Evolutionary conservation across 1,140 invertebrate species (phyloP), one percentile per base, ranked within the genome.

Genomic region (Diprion similis): DNA sequence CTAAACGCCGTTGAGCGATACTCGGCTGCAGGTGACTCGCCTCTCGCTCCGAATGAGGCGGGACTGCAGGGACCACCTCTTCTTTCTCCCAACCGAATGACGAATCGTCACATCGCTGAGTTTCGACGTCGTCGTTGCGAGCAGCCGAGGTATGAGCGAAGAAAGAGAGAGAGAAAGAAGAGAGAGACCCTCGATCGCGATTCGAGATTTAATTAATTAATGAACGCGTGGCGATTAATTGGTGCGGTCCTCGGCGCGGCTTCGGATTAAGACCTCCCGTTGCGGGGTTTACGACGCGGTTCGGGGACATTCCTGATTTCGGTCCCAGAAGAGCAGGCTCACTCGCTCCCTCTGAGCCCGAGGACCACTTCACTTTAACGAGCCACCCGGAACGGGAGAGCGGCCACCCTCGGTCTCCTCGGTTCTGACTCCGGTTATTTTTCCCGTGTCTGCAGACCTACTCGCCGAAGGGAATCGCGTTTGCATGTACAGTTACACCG

Each of bases 301-400:
- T 80, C 76, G 78, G 76, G 79, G 78, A 81, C 79, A 83, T 85
- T 84, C 82, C 80, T 82, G 81, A 80, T 83, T 82, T 81, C 78
- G 77, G 78, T 81, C 79, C 77, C 76, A 79, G 74, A 71, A 75
- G 77, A 75, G 76, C 73, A 78, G 75, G 75, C 77, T 68, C n/a
- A n/a, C n/a, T n/a, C n/a, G n/a, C 45, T 18, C 67, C 18, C 11
- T 68, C 18, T 19, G 67, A 45, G 59, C 59, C 67, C 79, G 77
- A 80, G 78, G 78, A 78, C 79, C 81, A 83, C 81, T 84, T 81
- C 81, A 82, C 78, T 84, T 83, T 83, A 83, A 83, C 82, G 82
- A 80, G 80, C 77, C 74, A 76, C 76, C 76, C 72, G 71, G 24
- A 37, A 37, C 66, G 70, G 77, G 79, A 79, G 82, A 83, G 76